phyloP scores from a whole-genome alignment of 30 jellyfish, hydroid and myxozoan genomes.

The Haliclystus octoradiatus region DNA sequence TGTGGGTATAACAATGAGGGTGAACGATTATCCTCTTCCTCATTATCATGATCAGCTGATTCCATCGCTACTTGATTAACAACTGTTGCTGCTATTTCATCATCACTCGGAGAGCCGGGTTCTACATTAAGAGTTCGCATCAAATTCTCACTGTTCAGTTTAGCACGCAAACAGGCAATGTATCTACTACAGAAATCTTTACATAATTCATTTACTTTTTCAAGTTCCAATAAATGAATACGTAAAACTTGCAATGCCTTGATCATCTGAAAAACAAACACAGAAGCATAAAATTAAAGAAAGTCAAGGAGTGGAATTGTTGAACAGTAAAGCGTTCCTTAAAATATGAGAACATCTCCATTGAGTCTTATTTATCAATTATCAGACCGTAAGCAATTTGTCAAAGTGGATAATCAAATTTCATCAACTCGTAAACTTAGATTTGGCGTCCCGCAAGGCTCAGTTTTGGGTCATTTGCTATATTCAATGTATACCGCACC shows the following conservation, averaged over 20 bases:
- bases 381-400: too few relatives aligned
- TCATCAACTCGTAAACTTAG: background rate
- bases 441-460: too few relatives aligned
- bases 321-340: too few relatives aligned
- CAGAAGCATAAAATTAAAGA: background rate
- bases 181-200: constrained; percentile 90
- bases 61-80: background rate
- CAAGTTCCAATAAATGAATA: constrained; percentile 83
- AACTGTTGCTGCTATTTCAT: background rate
- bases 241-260: constrained; percentile 85
- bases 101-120: constrained; percentile 49
- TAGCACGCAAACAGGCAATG: constrained; percentile 84
- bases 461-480: too few relatives aligned
- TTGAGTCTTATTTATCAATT: too few relatives aligned
- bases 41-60: background rate
- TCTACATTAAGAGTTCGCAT: constrained; percentile 84
- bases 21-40: background rate
- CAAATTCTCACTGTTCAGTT: constrained; percentile 86
- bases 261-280: constrained; percentile 44
- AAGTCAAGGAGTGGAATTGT: background rate
- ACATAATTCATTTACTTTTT: constrained; percentile 86
- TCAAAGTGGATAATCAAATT: too few relatives aligned
- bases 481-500: too few relatives aligned
- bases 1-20: background rate
- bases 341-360: too few relatives aligned